These are phyloP conservation scores for Lathamus discolor DNA, from an alignment of 2,113 vertebrate genomes.

Conservation along the genomic window DNA sequence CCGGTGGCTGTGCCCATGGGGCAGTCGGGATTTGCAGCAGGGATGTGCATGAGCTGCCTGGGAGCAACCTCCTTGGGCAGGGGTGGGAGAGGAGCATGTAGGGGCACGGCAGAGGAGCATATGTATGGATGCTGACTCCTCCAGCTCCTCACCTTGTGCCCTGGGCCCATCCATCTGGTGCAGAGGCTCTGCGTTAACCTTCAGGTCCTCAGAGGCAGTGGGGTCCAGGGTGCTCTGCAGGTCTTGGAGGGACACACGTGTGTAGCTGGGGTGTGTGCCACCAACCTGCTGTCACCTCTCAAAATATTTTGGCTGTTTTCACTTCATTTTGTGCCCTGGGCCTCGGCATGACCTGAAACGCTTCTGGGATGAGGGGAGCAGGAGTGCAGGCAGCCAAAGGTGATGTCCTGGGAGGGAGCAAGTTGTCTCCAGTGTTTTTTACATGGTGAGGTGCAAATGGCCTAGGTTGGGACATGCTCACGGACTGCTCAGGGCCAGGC, in stretches of 20 bases:
- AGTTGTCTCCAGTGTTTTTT: background rate
- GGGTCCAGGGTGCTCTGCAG: background rate
- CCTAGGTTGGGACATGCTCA: background rate
- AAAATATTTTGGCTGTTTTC: background rate
- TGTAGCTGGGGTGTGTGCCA: accelerated
- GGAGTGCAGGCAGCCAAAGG: background rate
- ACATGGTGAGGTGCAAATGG: background rate
- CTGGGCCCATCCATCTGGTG: accelerated
- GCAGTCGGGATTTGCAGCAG: background rate
- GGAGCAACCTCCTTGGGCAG: background rate
- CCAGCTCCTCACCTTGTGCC: background rate
- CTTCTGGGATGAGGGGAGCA: background rate
- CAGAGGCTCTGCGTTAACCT: background rate
- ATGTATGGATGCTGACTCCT: background rate
- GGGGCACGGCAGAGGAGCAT: accelerated
- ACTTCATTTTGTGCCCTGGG: background rate
- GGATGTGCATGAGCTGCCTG: accelerated
- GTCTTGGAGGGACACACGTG: accelerated
- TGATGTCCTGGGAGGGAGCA: background rate
- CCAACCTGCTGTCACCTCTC: background rate
- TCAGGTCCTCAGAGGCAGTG: background rate
- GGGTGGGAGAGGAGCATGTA: accelerated
- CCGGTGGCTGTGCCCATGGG: accelerated
- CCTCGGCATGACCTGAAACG: background rate
- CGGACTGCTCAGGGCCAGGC: background rate